These are phyloP conservation scores for Alces alces DNA, from an alignment of 2,113 vertebrate genomes.

Conservation along the genomic window DNA sequence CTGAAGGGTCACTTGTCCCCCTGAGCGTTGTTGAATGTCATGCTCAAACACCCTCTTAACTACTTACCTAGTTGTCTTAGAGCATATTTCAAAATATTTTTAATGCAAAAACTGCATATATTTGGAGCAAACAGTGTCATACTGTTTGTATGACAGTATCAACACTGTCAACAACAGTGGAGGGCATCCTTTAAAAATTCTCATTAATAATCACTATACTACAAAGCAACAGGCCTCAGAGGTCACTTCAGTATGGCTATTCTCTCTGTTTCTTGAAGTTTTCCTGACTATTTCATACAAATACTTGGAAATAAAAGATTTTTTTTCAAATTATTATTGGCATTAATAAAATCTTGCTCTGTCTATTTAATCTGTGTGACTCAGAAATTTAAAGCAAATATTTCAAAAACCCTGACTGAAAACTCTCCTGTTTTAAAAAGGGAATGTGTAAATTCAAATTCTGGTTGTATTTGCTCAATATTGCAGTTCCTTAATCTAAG, in stretches of 20 bases:
- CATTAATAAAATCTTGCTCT: neutral
- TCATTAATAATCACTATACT: neutral
- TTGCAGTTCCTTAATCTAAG: neutral
- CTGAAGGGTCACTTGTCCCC: neutral
- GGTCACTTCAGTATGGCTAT: neutral
- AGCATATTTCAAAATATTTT: neutral
- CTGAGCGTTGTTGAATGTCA: neutral
- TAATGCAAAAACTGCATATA: neutral
- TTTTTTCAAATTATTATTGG: neutral
- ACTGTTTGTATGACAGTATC: neutral
- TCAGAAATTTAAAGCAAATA: conserved; percentile 36
- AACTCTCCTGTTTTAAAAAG: neutral
- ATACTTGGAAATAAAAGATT: neutral
- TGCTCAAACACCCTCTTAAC: neutral
- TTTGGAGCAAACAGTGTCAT: neutral
- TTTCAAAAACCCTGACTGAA: neutral
- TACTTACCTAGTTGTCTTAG: neutral
- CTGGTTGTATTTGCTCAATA: neutral
- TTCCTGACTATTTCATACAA: neutral
- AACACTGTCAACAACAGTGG: neutral
- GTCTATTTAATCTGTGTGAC: neutral
- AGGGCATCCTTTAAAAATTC: neutral
- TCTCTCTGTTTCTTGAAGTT: neutral
- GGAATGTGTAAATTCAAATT: neutral
- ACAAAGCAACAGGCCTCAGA: neutral